A percentile compares a stretch with the other conserved stretches of the same genome.
Evolutionary conservation across 2,888 invertebrate species (phyloP).

Genomic region (Drosophila subsilvestris): DNA sequence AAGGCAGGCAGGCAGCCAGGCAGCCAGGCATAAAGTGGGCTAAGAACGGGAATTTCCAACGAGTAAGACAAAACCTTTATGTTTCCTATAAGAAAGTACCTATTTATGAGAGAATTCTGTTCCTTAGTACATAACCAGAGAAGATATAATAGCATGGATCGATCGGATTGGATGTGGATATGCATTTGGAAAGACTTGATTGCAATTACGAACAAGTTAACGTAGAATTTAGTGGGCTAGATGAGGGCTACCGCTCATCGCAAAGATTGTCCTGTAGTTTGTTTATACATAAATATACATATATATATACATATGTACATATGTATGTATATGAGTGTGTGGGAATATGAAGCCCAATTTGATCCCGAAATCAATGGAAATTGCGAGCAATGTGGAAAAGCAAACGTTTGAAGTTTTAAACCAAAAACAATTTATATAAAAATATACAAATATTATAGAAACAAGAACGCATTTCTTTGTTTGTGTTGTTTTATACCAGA

Average conservation of each 20-base stretch:
- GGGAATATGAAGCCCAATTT: not conserved
- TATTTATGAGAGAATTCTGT: slow-evolving; percentile 43
- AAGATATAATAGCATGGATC: slow-evolving; percentile 1
- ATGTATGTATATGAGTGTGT: slow-evolving; percentile 8
- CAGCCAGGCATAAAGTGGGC: not conserved
- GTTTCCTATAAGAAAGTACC: slow-evolving; percentile 59
- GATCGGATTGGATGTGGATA: slow-evolving; percentile 16
- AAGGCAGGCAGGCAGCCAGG: slow-evolving; percentile 8
- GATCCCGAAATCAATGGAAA: slow-evolving; percentile 30
- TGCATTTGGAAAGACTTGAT: slow-evolving; percentile 63
- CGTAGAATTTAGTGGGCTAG: slow-evolving; percentile 56
- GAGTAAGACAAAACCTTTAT: slow-evolving; percentile 26
- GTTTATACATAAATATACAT: slow-evolving; percentile 8
- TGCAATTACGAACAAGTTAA: slow-evolving; percentile 68
- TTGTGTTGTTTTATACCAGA: slow-evolving; percentile 30
- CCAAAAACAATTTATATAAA: slow-evolving; percentile 46
- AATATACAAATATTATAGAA: slow-evolving; percentile 49
- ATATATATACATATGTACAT: not conserved
- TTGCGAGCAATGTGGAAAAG: slow-evolving; percentile 67
- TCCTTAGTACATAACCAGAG: slow-evolving; percentile 46
- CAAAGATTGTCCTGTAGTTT: slow-evolving; percentile 23
- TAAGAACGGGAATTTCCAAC: not conserved
- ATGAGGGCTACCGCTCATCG: not conserved
- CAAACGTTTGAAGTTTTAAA: slow-evolving; percentile 37
- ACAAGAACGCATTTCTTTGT: slow-evolving; percentile 22